These are phyloP conservation scores for Ctenodactylus gundi DNA, from an alignment of 2,113 vertebrate genomes.

Conservation along the genomic window DNA sequence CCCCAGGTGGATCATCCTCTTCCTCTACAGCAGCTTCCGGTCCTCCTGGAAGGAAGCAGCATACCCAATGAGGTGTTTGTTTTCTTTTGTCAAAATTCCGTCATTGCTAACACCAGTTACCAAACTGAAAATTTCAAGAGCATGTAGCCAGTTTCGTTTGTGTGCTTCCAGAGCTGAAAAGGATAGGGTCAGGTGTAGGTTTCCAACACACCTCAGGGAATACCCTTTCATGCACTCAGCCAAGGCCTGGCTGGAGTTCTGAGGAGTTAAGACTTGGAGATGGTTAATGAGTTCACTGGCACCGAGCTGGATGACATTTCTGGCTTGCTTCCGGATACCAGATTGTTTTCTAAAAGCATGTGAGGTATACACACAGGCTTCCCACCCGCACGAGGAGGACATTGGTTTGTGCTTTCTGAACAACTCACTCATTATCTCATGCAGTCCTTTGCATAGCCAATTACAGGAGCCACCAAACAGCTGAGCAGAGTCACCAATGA, in stretches of 20 bases:
- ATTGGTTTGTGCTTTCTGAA: not conserved
- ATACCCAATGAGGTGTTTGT: fast-evolving
- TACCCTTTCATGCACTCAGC: not conserved
- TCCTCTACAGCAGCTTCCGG: not conserved
- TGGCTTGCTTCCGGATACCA: not conserved
- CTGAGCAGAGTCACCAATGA: not conserved
- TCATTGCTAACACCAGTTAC: not conserved
- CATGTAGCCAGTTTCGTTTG: not conserved
- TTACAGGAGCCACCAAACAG: not conserved
- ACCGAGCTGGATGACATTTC: not conserved
- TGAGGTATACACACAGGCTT: not conserved
- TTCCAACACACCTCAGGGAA: not conserved
- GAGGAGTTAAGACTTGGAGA: not conserved
- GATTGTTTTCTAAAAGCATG: not conserved
- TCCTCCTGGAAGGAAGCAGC: not conserved
- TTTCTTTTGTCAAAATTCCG: not conserved
- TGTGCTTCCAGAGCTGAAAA: not conserved
- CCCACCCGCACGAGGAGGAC: not conserved
- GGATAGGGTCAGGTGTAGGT: not conserved
- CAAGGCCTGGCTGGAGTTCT: not conserved
- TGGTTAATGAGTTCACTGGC: not conserved
- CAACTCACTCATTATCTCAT: not conserved
- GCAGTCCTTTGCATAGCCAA: not conserved
- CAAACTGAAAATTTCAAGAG: not conserved
- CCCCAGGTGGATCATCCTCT: not conserved